phyloP scores from a whole-genome alignment of 1,140 invertebrate genomes.

The Nymphalis io region DNA sequence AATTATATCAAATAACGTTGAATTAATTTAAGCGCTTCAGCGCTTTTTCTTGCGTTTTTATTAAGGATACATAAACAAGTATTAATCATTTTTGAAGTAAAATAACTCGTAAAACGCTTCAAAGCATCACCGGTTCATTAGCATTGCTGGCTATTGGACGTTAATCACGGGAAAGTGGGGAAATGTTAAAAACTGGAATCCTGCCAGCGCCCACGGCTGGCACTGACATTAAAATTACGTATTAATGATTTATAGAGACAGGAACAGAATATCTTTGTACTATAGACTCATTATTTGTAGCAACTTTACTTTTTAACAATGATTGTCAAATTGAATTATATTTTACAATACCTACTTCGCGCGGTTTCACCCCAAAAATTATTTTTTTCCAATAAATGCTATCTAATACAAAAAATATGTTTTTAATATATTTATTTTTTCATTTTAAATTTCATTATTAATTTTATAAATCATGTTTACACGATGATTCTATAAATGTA shows the following conservation, averaged over 20 bases:
- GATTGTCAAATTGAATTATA: too few species aligned
- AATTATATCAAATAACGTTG: too few species aligned
- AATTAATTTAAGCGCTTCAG: neutral
- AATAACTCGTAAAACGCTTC: conserved; percentile 1
- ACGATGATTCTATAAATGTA: too few species aligned
- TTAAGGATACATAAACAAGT: neutral
- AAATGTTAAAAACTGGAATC: conserved; percentile 7
- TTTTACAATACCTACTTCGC: too few species aligned
- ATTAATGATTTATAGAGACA: neutral
- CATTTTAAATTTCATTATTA: too few species aligned
- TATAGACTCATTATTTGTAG: neutral
- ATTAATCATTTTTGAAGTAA: neutral
- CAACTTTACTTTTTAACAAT: neutral
- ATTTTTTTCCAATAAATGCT: too few species aligned
- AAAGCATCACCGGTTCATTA: conserved; percentile 9
- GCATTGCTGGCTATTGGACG: conserved; percentile 6
- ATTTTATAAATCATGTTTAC: too few species aligned
- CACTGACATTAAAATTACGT: conserved; percentile 4
- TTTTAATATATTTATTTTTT: too few species aligned
- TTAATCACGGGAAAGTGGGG: conserved; percentile 6
- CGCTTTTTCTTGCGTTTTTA: neutral
- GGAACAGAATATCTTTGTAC: neutral
- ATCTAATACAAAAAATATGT: too few species aligned
- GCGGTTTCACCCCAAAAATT: too few species aligned
- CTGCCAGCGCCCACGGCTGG: conserved; percentile 5